Evolutionary conservation across 1,140 invertebrate species (phyloP).

Genomic region (Philaenus spumarius): DNA sequence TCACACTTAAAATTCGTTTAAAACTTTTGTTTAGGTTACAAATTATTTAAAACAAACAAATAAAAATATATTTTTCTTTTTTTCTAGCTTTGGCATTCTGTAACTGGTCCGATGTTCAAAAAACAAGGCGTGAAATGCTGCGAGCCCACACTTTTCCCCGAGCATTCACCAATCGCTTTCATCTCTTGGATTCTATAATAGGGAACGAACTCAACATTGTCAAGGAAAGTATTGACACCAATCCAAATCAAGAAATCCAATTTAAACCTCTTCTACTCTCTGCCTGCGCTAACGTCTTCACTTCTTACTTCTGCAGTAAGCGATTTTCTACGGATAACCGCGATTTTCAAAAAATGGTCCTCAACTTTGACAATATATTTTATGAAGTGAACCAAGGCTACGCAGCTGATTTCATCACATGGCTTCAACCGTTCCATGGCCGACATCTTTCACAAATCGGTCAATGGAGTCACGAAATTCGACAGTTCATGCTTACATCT

Average conservation of each 20-base stretch:
- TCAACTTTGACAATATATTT: slow-evolving; percentile 78
- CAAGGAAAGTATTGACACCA: slow-evolving; percentile 42
- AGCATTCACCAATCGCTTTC: slow-evolving; percentile 59
- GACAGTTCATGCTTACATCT: slow-evolving; percentile 64
- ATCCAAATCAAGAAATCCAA: slow-evolving; percentile 25
- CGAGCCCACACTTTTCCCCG: slow-evolving; percentile 62
- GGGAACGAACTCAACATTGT: slow-evolving; percentile 51
- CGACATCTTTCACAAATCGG: slow-evolving; percentile 60
- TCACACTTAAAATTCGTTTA: too few relatives aligned
- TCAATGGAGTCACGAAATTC: slow-evolving; percentile 58
- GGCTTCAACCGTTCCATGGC: slow-evolving; percentile 63
- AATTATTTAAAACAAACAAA: neutral
- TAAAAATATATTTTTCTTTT: slow-evolving; percentile 13
- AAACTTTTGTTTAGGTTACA: neutral
- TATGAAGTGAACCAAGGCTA: slow-evolving; percentile 87
- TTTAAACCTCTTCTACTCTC: slow-evolving; percentile 31
- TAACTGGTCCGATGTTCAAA: slow-evolving; percentile 77
- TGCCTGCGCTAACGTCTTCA: slow-evolving; percentile 67
- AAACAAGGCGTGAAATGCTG: slow-evolving; percentile 61
- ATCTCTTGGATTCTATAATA: slow-evolving; percentile 56
- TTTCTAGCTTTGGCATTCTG: slow-evolving; percentile 73
- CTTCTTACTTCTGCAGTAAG: slow-evolving; percentile 68
- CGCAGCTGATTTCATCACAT: slow-evolving; percentile 81
- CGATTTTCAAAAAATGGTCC: slow-evolving; percentile 57
- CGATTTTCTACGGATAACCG: slow-evolving; percentile 59